Evolutionary conservation across 2,113 vertebrate genomes (phyloP), one percentile per base, ranked within the genome.

Genomic region (Uropsilus gracilis): DNA sequence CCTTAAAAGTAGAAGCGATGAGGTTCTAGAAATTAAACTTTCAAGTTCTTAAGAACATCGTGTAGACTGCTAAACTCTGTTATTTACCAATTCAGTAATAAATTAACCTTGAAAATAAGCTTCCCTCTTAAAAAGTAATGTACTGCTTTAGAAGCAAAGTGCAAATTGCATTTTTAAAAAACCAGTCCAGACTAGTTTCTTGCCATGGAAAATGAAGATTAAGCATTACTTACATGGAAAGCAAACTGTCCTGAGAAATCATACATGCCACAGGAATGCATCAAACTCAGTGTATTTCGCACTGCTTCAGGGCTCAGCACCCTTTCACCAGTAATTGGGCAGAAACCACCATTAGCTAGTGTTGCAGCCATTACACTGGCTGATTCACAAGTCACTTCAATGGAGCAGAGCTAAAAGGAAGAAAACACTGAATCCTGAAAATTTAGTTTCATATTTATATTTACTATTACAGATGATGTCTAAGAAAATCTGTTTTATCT

Each of bases 201-300:
- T 53, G 8, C 50, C 30, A 89, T 83, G 88, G 82, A 57, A 95
- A 96, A 91, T 55, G 11, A 94, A 32, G n/a, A 95, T 8, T 42
- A 44, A 46, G 24, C 94, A 77, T 26, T 94, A 99, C 99, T 99
- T 97, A 99, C 99, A 46, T 99, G 99, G 97, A 99, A 99, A 73
- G 99, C 99, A 95, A 99, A 99, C 98, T 99, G 99, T 39, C 99
- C 99, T 0, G 99, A 99, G 82, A 99, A 99, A 98, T 99, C 99
- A 95, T 99, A 99, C 99, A 99, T 99, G 98, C 99, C 99, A 92
- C 99, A 99, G 92, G 99, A 99, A 95, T 99, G 99, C 99, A 99
- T 99, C 91, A 99, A 98, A 82, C 99, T 99, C 96, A 99, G 97
- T 0, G 99, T 99, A 96, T 99, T 99, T n/a, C 99, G 98, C 89